Conservation (phyloP, 2,888 invertebrate genomes). For the Ectobius pallidus region DNA sequence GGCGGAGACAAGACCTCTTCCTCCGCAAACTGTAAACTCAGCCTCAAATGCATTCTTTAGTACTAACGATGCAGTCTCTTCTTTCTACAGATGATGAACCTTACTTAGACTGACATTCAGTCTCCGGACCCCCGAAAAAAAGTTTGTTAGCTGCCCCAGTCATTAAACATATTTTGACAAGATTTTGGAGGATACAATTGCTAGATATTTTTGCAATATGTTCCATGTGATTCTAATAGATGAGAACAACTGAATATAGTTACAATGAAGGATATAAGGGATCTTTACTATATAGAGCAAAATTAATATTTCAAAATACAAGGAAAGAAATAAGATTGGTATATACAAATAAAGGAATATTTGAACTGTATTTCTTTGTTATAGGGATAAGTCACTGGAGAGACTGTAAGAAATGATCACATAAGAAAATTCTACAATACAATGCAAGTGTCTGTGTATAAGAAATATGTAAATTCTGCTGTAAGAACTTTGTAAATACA, state of each 20-base stretch:
- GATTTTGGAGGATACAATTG: conserved; percentile 32
- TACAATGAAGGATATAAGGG: conserved; percentile 7
- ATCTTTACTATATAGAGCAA: background rate
- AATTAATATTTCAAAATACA: background rate
- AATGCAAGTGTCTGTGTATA: conserved; percentile 1
- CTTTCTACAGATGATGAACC: conserved; percentile 42
- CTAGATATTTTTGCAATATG: conserved; percentile 13
- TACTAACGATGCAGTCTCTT: conserved; percentile 44
- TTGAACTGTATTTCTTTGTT: background rate
- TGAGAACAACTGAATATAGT: background rate
- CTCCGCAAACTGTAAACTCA: conserved; percentile 45
- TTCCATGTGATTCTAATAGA: conserved; percentile 7
- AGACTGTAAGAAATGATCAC: background rate
- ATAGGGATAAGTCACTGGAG: background rate
- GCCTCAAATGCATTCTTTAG: conserved; percentile 46
- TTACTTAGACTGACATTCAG: conserved; percentile 42
- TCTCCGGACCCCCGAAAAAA: conserved; percentile 41
- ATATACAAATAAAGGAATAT: background rate
- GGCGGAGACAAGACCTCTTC: conserved; percentile 40
- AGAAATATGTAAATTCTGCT: conserved; percentile 5
- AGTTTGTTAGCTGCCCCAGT: conserved; percentile 38
- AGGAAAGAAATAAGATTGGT: background rate
- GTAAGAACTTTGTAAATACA: conserved; percentile 1
- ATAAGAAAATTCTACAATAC: background rate
- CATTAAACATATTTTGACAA: conserved; percentile 39